Base-by-base conservation (phyloP, 2,113 vertebrate species). In the Clarias macrocephalus region DNA sequence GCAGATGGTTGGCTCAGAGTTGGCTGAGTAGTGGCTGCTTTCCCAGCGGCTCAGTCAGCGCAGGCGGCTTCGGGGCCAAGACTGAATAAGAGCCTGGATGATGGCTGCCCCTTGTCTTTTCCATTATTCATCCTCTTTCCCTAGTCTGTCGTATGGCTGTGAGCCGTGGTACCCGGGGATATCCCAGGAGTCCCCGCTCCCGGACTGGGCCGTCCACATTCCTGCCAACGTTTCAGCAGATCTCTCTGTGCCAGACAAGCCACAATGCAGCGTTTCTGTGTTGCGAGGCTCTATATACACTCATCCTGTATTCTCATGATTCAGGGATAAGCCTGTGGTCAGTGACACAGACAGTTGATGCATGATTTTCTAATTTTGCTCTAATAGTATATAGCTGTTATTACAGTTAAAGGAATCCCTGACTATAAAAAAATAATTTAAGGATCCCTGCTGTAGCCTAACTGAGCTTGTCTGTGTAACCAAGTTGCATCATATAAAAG, bases 81-180 rank as follows among this genome's bases (percentile, higher is more conserved):
- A 82, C 25, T 21, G 62, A 60, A 65, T 73, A 81, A 52, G 33
- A 75, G 28, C 18, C 0, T 8, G 48, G 60, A 76, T 63, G 25
- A 84, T 59, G 66, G 84, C 85, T 52, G 65, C 37, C 42, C 73
- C 81, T 28, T 56, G 37, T 52, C 88, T 88, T 86, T 73, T 92
- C 83, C 77, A 92, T 92, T 88, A 91, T 91, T 92, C 72, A 92
- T 89, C 75, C 59, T 62, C 83, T 83, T 87, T 86, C 83, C 83
- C 72, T 76, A 77, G 90, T 90, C 62, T 5, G 60, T 92, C 88
- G 89, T 89, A 90, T 92, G 90, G 87, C 86, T 72, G 30, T 42
- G 30, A 12, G 23, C 63, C n/a, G 66, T 48, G 85, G 75, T 83
- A 65, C 42, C 80, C 28, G 60, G 52, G 89, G 89, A 88, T 87